phyloP scores from a whole-genome alignment of 2,113 vertebrate species.

The Pogona vitticeps region DNA sequence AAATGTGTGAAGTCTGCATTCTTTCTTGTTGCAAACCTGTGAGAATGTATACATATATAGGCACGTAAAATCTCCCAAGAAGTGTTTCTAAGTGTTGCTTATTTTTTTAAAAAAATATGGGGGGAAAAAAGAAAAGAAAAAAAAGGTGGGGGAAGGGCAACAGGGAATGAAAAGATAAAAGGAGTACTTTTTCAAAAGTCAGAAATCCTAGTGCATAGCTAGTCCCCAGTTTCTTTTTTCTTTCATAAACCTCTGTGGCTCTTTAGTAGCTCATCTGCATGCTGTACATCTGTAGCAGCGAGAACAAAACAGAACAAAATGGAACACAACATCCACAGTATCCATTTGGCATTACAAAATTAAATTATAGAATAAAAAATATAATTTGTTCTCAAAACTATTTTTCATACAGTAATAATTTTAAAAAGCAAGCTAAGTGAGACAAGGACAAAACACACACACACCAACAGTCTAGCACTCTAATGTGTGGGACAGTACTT shows the following conservation, averaged over 20 bases:
- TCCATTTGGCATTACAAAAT: slow-evolving; percentile 88
- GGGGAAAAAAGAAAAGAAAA: slow-evolving; percentile 51
- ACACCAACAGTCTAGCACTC: slow-evolving; percentile 73
- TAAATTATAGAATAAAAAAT: slow-evolving; percentile 89
- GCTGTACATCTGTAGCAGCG: slow-evolving; percentile 84
- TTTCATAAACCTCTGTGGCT: slow-evolving; percentile 78
- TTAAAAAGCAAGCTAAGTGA: slow-evolving; percentile 83
- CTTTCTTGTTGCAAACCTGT: slow-evolving; percentile 76
- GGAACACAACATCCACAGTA: slow-evolving; percentile 66
- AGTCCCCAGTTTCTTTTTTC: slow-evolving; percentile 58
- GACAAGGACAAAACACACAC: slow-evolving; percentile 69
- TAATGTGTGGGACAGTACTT: slow-evolving; percentile 74
- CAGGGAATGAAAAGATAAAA: slow-evolving; percentile 8
- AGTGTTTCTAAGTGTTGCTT: slow-evolving; percentile 79
- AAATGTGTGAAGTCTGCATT: slow-evolving; percentile 85
- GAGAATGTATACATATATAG: slow-evolving; percentile 43
- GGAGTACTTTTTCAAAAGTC: slow-evolving; percentile 69
- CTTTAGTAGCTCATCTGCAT: slow-evolving; percentile 83
- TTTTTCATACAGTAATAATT: slow-evolving; percentile 82
- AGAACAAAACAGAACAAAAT: not conserved
- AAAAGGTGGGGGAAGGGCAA: not conserved
- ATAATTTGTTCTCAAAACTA: slow-evolving; percentile 88
- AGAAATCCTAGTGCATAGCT: slow-evolving; percentile 84
- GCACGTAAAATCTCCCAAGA: slow-evolving; percentile 76
- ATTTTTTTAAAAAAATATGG: slow-evolving; percentile 53